A percentile compares a stretch with the other conserved stretches of the same genome.
phyloP scores from a whole-genome alignment of 2,797 vertebrate genomes.

The Florisuga fusca region DNA sequence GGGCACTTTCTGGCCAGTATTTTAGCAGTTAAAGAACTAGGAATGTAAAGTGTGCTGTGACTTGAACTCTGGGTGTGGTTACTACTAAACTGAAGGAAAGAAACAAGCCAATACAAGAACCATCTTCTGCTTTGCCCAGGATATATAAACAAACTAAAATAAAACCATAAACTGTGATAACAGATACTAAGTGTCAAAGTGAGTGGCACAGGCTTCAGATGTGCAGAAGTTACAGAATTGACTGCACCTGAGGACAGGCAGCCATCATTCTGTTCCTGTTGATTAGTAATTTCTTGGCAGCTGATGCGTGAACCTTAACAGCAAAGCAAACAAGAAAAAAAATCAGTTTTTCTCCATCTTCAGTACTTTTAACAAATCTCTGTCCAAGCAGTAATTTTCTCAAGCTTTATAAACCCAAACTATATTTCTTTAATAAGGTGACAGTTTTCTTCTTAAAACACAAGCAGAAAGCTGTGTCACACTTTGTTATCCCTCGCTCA shows the following conservation, averaged over 20 bases:
- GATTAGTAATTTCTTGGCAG: not conserved
- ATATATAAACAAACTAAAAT: not conserved
- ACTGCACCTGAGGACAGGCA: not conserved
- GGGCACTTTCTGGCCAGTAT: not conserved
- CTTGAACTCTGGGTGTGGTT: constrained; percentile 23
- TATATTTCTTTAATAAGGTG: not conserved
- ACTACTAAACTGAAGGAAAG: not conserved
- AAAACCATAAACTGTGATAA: not conserved
- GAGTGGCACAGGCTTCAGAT: not conserved
- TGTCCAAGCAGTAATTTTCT: not conserved
- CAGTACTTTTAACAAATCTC: not conserved
- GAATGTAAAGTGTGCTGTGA: not conserved
- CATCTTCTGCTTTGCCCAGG: not conserved
- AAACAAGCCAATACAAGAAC: constrained; percentile 30
- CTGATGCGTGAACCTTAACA: not conserved
- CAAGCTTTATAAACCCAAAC: not conserved
- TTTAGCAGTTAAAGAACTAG: not conserved
- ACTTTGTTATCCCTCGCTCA: not conserved
- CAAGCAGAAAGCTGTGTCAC: not conserved
- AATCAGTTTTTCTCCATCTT: not conserved
- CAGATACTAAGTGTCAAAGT: not conserved
- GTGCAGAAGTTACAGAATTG: not conserved
- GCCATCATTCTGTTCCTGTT: not conserved
- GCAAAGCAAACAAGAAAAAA: not conserved
- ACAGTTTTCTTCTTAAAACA: not conserved